Percentiles rank a stretch among this genome's conserved stretches.
These are phyloP conservation scores for Epiperipatus broadwayi DNA, from an alignment of 2,888 invertebrate genomes.

Conservation along the genomic window DNA sequence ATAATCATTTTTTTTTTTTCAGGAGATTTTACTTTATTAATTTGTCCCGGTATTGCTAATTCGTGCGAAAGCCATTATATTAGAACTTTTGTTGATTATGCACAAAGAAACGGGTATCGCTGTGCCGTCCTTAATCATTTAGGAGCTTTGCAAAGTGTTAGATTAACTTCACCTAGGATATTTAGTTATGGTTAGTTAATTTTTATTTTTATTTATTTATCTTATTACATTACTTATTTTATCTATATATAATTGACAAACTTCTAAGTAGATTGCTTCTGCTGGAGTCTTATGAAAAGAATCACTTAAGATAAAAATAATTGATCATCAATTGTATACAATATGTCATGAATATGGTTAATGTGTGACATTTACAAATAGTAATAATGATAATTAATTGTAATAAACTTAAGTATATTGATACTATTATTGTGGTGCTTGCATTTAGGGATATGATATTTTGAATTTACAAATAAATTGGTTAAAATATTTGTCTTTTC, in stretches of 20 bases:
- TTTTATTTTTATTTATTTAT: background rate
- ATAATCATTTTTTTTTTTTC: conserved; percentile 21
- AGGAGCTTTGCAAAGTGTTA: conserved; percentile 63
- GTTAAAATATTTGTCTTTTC: too few species aligned
- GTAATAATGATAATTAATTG: too few species aligned
- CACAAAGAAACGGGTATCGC: conserved; percentile 71
- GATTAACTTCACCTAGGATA: conserved; percentile 65
- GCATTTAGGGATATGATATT: too few species aligned
- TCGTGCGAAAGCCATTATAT: conserved; percentile 86
- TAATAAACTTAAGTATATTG: too few species aligned
- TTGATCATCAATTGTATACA: too few species aligned
- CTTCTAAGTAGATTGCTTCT: too few species aligned
- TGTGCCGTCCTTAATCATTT: conserved; percentile 86
- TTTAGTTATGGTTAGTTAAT: conserved; percentile 64
- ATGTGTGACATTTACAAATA: too few species aligned
- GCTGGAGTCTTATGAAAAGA: too few species aligned
- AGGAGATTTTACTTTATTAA: conserved; percentile 71
- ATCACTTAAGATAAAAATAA: too few species aligned
- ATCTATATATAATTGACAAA: background rate
- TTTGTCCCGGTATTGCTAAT: conserved; percentile 82
- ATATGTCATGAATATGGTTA: too few species aligned
- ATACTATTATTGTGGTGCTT: too few species aligned
- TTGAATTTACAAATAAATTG: too few species aligned
- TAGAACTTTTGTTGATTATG: conserved; percentile 74
- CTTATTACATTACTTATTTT: conserved; percentile 4